Evolutionary conservation across 2,888 invertebrate genomes (phyloP), one percentile per base, ranked within the genome.

Genomic region (Theretra japonica): DNA sequence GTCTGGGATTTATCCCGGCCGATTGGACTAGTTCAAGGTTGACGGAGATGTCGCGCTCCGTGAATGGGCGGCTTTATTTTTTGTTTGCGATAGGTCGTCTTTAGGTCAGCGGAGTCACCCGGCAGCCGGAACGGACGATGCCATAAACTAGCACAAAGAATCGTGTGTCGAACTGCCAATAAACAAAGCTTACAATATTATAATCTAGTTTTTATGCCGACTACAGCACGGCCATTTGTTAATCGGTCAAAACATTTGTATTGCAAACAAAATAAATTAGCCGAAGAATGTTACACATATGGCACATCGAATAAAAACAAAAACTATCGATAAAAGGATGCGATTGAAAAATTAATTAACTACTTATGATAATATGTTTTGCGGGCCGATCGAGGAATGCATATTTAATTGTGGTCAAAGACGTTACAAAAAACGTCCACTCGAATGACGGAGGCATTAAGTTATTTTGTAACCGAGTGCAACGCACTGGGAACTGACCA

Each of bases 11-110:
- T 80, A 87, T 85, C 90, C 90, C 90, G 88, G 89, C 87, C 84
- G 83, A 86, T 87, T 88, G 83, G 93, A 92, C 92, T 94, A 93
- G 93, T 90, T 91, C 94, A 94, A 94, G 94, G 94, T 87, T 89
- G 80, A 81, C 76, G 75, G 73, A 75, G 84, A 85, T 87, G 84
- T 85, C 86, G 77, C 86, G 77, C 71, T 77, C 70, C 83, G 85
- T 92, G 90, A 93, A 93, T 92, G 91, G 86, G 82, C 79, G 81
- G 88, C 91, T 87, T 91, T 90, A 91, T 91, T 88, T 90, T 86
- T 89, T 88, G 85, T 86, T 84, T 82, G 86, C 82, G 79, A 88
- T 89, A 91, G 93, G 93, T 92, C 92, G 88, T 86, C 86, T 87
- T 89, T 89, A 90, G 93, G 93, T 92, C 92, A 86, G 81, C 72